Percentiles rank a stretch among this genome's conserved stretches.
These are phyloP conservation scores for Meteorus colon DNA, from an alignment of 2,888 invertebrate genomes.

Conservation along the genomic window DNA sequence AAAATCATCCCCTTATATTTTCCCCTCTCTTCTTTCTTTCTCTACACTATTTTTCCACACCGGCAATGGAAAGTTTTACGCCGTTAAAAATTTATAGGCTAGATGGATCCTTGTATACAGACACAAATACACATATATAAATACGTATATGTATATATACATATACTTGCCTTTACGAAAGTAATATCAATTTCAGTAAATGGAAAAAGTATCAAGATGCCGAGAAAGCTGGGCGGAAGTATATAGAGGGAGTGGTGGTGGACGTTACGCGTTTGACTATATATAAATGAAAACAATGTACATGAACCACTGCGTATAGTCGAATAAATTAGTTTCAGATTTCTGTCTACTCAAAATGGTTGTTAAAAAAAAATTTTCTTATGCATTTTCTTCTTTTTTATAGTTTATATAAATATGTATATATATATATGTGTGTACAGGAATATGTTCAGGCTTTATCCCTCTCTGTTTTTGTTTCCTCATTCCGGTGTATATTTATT, in stretches of 20 bases:
- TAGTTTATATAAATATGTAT: too few species aligned
- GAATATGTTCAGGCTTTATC: background rate
- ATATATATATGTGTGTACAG: background rate
- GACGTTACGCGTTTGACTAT: slow-evolving; percentile 39
- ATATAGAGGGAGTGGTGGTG: slow-evolving; percentile 28
- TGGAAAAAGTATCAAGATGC: slow-evolving; percentile 69
- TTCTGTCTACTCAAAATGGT: slow-evolving; percentile 2
- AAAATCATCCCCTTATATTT: slow-evolving; percentile 19
- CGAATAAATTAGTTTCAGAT: background rate
- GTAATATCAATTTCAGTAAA: slow-evolving; percentile 70
- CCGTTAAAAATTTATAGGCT: slow-evolving; percentile 59
- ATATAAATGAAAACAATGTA: slow-evolving; percentile 26
- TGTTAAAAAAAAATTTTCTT: background rate
- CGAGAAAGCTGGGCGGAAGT: slow-evolving; percentile 39
- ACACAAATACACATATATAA: background rate
- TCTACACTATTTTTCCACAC: slow-evolving; percentile 20
- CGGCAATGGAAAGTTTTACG: slow-evolving; percentile 53
- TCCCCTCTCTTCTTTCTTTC: slow-evolving; percentile 1
- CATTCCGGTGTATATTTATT: slow-evolving; percentile 25
- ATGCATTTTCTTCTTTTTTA: background rate
- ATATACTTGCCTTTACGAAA: slow-evolving; percentile 57
- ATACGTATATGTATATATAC: slow-evolving; percentile 13
- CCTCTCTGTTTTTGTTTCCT: slow-evolving; percentile 2
- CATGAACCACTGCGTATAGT: slow-evolving; percentile 3
- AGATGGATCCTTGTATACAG: slow-evolving; percentile 52